phyloP scores from a whole-genome alignment of 2,113 vertebrate species.

The Zingel zingel region DNA sequence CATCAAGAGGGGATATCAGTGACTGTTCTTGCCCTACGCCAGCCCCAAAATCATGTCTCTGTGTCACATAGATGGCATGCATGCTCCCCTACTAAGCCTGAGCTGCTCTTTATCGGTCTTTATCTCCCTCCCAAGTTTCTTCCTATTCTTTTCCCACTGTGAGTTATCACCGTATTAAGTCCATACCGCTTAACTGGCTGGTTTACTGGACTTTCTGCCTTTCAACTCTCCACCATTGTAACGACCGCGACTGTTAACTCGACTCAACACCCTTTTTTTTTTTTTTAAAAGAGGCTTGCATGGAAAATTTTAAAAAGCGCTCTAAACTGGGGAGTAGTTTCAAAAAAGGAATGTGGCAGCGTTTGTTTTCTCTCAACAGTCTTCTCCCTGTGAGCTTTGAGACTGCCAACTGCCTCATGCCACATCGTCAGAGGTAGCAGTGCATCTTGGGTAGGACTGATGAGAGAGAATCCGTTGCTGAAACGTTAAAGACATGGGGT shows the following conservation, averaged over 20 bases:
- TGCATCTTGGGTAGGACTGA: constrained; percentile 47
- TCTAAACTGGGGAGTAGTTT: constrained; percentile 2
- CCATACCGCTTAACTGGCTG: constrained; percentile 50
- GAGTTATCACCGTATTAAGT: constrained; percentile 71
- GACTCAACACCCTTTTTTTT: neutral
- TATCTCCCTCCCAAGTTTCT: constrained; percentile 32
- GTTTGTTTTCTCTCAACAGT: neutral
- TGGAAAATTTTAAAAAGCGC: constrained; percentile 5
- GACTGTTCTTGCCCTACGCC: constrained; percentile 22
- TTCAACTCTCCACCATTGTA: constrained; percentile 58
- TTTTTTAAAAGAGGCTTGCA: constrained; percentile 1
- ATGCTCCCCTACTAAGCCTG: constrained; percentile 20
- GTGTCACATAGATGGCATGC: constrained; percentile 40
- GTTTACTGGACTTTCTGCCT: constrained; percentile 74
- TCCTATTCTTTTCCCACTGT: constrained; percentile 70
- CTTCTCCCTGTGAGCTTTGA: constrained; percentile 19
- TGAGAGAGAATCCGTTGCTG: neutral
- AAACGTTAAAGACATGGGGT: constrained; percentile 24
- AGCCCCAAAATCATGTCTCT: constrained; percentile 28
- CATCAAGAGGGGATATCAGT: constrained; percentile 27
- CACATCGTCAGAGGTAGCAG: constrained; percentile 52
- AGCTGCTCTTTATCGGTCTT: constrained; percentile 7
- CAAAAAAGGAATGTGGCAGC: constrained; percentile 33
- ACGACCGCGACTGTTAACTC: constrained; percentile 74
- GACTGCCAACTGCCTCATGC: constrained; percentile 53